Evolutionary conservation across 2,113 vertebrate genomes (phyloP).

Genomic region (Australoheros scitulus): DNA sequence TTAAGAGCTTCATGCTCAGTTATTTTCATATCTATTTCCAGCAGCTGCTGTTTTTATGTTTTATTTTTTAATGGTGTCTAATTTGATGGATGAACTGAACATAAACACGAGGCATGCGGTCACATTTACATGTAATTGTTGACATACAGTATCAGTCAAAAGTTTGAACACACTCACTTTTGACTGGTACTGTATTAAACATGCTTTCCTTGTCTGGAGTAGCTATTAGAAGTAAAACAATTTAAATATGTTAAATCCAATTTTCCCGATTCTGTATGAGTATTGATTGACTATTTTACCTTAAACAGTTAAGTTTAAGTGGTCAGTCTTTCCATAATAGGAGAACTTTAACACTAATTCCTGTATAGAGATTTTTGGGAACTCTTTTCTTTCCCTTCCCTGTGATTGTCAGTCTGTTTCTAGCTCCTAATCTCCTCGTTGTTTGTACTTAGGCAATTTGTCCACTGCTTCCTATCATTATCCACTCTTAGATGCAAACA

Average conservation of each 20-base stretch:
- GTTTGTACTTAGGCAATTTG: neutral
- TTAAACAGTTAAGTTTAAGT: too few species aligned
- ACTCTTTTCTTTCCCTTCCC: neutral
- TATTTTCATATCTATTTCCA: fast-evolving
- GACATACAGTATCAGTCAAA: neutral
- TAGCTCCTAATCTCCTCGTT: neutral
- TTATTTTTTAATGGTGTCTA: neutral
- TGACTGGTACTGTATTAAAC: neutral
- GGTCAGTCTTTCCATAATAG: too few species aligned
- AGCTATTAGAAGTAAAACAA: fast-evolving
- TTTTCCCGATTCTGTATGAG: neutral
- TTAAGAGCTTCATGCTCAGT: neutral
- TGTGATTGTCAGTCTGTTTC: neutral
- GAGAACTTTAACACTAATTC: too few species aligned
- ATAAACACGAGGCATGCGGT: fast-evolving
- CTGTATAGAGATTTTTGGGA: too few species aligned
- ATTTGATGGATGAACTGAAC: neutral
- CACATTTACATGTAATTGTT: fast-evolving
- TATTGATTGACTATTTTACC: neutral
- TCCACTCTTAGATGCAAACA: neutral
- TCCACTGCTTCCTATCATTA: conserved; percentile 19
- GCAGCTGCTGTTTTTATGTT: neutral
- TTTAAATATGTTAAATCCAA: neutral
- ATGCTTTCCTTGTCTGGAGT: fast-evolving
- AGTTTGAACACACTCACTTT: too few species aligned